Evolutionary conservation across 1,140 invertebrate genomes (phyloP).

Genomic region (Gonioctena quinquepunctata): DNA sequence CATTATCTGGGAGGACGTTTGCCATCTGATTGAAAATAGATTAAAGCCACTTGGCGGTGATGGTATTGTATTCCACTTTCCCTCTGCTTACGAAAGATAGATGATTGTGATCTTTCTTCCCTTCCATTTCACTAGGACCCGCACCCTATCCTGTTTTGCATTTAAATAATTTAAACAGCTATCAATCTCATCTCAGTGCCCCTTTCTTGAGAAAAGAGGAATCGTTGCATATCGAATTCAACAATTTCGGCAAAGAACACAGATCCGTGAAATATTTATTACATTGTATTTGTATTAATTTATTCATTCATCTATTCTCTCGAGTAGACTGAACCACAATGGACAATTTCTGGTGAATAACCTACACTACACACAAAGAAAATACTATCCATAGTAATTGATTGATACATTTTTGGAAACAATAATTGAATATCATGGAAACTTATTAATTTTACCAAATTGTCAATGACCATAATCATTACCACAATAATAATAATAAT

Average conservation of each 20-base stretch:
- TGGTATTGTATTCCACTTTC: neutral
- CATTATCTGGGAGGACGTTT: neutral
- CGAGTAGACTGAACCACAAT: too few relatives aligned
- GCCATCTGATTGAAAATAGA: neutral
- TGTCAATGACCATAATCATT: too few relatives aligned
- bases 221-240: neutral
- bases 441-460: too few relatives aligned
- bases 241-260: neutral
- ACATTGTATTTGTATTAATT: too few relatives aligned
- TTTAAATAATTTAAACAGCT: constrained; percentile 38
- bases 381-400: too few relatives aligned
- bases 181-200: constrained; percentile 27
- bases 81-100: constrained; percentile 32
- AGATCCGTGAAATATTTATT: neutral
- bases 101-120: constrained; percentile 34
- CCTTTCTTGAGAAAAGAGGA: neutral
- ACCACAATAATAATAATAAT: too few relatives aligned
- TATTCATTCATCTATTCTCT: too few relatives aligned
- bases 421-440: too few relatives aligned
- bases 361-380: too few relatives aligned
- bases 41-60: neutral
- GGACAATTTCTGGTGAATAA: too few relatives aligned
- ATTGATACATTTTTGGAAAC: too few relatives aligned
- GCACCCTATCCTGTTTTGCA: constrained; percentile 33
- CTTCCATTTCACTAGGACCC: constrained; percentile 34